Base-by-base conservation (phyloP, 2,888 invertebrate species). In the Synanthedon myopaeformis region DNA sequence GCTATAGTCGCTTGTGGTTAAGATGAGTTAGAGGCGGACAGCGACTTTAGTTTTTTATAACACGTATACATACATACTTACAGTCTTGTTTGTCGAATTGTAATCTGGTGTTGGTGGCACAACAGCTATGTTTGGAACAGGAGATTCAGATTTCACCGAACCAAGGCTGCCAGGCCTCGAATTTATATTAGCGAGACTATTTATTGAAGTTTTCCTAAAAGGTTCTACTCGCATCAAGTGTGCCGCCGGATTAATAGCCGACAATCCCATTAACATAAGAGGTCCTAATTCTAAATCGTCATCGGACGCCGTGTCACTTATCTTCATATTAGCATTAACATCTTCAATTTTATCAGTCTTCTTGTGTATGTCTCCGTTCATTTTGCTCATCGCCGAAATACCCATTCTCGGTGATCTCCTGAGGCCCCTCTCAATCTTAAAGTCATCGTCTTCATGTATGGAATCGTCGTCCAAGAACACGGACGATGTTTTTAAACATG, bases 61-160 rank as follows among this genome's bases (percentile, higher is more conserved):
- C 6, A 28, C 6, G 6, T 28, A 28, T 1, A 28, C 6, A 6
- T 5, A 28, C 35, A 35, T 53, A 76, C 88, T 84, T 67, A 85
- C 82, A 81, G 83, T 85, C 76, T 83, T 82, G 76, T 80, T 78
- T 62, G 68, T 67, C 60, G 74, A 69, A 64, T 79, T 85, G 61
- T 76, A 82, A 64, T 93, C 93, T 3, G 93, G 93, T 1, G 93
- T 93, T 23, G 94, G 92, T 56, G 94, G 93, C 55, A 93, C 89
- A 57, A 94, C 91, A 51, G 93, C 90, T 66, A 94, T 93, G 66
- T 91, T 92, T 55, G 93, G 93, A 60, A 93, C 83, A 56, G 82
- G 80, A 57, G 85, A 83, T 61, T 84, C 84, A 14, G 80, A 82
- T 55, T 80, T 79, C 23, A 71, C 62, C 42, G 84, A 81, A 55